Conservation (phyloP, 2,113 vertebrate species). For the Xenus cinereus region DNA sequence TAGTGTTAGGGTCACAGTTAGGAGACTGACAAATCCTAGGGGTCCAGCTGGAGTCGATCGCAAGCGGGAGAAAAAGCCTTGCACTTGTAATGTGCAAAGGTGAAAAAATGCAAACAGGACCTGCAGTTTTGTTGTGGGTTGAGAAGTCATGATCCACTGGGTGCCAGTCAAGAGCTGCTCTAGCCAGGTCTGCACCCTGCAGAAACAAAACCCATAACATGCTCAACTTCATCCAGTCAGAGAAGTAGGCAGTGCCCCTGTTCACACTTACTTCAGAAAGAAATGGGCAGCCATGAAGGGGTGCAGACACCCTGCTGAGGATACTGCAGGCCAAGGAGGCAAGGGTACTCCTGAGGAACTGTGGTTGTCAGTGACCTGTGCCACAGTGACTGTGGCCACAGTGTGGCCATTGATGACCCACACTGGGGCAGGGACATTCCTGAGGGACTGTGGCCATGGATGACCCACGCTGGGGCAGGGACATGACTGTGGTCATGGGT, state of each 20-base stretch:
- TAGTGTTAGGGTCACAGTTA: background rate
- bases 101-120: background rate
- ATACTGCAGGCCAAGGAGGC: background rate
- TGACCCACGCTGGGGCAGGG: background rate
- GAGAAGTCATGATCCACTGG: background rate
- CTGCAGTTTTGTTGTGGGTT: background rate
- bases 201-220: background rate
- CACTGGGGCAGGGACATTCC: background rate
- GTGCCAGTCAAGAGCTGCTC: background rate
- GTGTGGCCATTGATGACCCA: background rate
- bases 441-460: background rate
- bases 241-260: background rate
- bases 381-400: too few species aligned
- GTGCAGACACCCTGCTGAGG: background rate
- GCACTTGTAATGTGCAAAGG: background rate
- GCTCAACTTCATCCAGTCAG: background rate
- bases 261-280: background rate
- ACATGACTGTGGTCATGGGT: too few species aligned
- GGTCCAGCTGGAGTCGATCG: background rate
- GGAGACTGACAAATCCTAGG: background rate
- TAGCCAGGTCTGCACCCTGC: background rate
- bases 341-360: background rate
- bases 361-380: background rate
- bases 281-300: background rate
- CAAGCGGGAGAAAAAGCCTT: background rate